Evolutionary conservation across 2,797 vertebrate genomes (phyloP).

Genomic region (Sebastes oblongus): DNA sequence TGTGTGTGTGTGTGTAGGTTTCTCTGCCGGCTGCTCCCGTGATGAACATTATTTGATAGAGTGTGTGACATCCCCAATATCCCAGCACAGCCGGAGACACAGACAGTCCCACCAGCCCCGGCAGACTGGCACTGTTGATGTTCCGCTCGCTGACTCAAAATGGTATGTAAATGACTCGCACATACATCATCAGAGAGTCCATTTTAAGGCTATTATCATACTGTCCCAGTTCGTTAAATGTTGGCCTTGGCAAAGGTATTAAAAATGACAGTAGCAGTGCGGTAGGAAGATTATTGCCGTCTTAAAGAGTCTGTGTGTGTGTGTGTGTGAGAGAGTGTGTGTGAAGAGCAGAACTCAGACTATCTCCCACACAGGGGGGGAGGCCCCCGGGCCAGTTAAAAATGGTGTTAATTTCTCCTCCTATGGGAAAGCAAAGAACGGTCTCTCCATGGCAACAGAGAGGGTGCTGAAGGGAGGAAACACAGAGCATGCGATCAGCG

Average conservation of each 20-base stretch:
- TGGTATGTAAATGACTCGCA: constrained; percentile 57
- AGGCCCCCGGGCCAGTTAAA: constrained; percentile 86
- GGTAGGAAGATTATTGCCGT: constrained; percentile 71
- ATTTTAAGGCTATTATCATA: constrained; percentile 53
- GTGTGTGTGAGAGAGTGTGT: constrained; percentile 34
- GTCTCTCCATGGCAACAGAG: constrained; percentile 89
- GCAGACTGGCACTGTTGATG: constrained; percentile 59
- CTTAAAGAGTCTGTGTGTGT: constrained; percentile 50
- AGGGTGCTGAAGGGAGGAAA: constrained; percentile 85
- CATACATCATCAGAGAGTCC: constrained; percentile 61
- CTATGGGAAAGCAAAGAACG: constrained; percentile 86
- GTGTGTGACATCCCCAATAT: constrained; percentile 68
- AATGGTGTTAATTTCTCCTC: constrained; percentile 89
- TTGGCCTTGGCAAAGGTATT: constrained; percentile 62
- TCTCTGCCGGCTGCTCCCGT: constrained; percentile 47
- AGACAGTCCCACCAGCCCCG: constrained; percentile 50
- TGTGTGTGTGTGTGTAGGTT: constrained; percentile 19
- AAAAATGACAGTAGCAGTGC: constrained; percentile 67
- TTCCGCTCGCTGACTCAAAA: constrained; percentile 62
- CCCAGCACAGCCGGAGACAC: constrained; percentile 51
- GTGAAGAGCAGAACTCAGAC: constrained; percentile 75
- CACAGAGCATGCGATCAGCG: constrained; percentile 81
- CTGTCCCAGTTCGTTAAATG: constrained; percentile 71
- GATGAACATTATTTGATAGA: constrained; percentile 74
- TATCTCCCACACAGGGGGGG: constrained; percentile 81